Conservation (phyloP, 1,140 invertebrate species). For the Leptinotarsa lineolata region DNA sequence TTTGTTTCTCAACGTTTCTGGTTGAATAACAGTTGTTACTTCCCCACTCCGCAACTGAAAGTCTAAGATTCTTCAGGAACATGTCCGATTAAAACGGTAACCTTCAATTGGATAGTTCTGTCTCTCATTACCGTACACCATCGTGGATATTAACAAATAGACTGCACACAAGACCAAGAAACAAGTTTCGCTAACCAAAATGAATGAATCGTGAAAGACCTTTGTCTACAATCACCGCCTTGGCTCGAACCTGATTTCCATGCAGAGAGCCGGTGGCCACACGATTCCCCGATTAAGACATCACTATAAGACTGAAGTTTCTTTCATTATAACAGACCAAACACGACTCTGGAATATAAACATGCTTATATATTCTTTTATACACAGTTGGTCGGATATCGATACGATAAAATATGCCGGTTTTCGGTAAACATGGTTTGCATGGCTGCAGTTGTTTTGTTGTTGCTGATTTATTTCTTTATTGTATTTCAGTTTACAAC, state of each 20-base stretch:
- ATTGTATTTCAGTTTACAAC: conserved; percentile 27
- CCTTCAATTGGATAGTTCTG: too few species aligned
- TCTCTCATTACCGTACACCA: too few species aligned
- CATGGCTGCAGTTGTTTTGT: conserved; percentile 14
- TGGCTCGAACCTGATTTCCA: conserved; percentile 5
- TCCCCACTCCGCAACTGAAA: too few species aligned
- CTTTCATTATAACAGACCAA: conserved; percentile 30
- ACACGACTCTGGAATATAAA: conserved; percentile 30
- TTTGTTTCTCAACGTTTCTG: too few species aligned
- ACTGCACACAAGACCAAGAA: background rate
- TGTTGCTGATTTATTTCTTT: conserved; percentile 25
- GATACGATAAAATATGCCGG: conserved; percentile 31
- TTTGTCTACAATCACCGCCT: background rate
- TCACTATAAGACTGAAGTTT: conserved; percentile 24
- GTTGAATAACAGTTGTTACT: too few species aligned
- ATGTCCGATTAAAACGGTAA: too few species aligned
- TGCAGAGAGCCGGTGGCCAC: conserved; percentile 23
- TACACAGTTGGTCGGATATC: conserved; percentile 30
- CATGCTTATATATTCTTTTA: conserved; percentile 32
- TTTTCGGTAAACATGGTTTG: conserved; percentile 27
- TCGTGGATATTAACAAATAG: background rate
- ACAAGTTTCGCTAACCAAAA: background rate
- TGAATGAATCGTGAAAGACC: conserved; percentile 8
- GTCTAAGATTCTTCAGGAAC: too few species aligned
- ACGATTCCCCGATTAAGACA: conserved; percentile 30